phyloP scores from a whole-genome alignment of 2,888 invertebrate genomes.

The Fabriciana adippe region DNA sequence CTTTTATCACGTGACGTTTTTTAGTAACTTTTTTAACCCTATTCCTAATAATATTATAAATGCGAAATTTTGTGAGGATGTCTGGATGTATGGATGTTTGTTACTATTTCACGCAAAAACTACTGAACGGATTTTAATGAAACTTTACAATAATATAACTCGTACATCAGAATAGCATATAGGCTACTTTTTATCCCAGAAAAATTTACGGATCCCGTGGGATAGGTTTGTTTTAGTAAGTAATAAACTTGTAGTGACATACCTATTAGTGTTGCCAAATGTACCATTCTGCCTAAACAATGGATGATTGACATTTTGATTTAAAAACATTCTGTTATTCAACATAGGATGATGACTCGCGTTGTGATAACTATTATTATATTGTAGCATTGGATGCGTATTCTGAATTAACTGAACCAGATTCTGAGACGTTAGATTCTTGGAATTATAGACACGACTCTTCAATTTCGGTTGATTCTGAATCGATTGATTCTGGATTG shows the following conservation, averaged over 20 bases:
- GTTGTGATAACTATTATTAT: constrained; percentile 68
- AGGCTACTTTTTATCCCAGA: too few species aligned
- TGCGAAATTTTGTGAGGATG: too few species aligned
- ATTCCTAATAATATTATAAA: too few species aligned
- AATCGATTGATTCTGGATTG: constrained; percentile 29
- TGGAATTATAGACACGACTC: constrained; percentile 61
- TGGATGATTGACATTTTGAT: constrained; percentile 52
- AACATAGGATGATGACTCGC: constrained; percentile 73
- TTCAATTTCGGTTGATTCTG: constrained; percentile 45
- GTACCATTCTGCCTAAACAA: constrained; percentile 61
- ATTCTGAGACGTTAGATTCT: constrained; percentile 62
- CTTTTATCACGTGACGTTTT: too few species aligned
- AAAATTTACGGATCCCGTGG: too few species aligned
- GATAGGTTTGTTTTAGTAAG: too few species aligned
- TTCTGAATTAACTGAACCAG: constrained; percentile 76
- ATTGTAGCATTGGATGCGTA: constrained; percentile 74
- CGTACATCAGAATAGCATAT: too few species aligned
- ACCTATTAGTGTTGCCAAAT: constrained; percentile 52
- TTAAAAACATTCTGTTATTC: constrained; percentile 57
- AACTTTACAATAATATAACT: too few species aligned
- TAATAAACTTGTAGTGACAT: constrained; percentile 26
- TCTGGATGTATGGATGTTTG: too few species aligned
- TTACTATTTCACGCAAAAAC: too few species aligned
- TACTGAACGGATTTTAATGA: too few species aligned
- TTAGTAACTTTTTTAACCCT: too few species aligned